A percentile compares a stretch with the other conserved stretches of the same genome.
Evolutionary conservation across 2,113 vertebrate species (phyloP).

Genomic region (Notarius quadriscutis): DNA sequence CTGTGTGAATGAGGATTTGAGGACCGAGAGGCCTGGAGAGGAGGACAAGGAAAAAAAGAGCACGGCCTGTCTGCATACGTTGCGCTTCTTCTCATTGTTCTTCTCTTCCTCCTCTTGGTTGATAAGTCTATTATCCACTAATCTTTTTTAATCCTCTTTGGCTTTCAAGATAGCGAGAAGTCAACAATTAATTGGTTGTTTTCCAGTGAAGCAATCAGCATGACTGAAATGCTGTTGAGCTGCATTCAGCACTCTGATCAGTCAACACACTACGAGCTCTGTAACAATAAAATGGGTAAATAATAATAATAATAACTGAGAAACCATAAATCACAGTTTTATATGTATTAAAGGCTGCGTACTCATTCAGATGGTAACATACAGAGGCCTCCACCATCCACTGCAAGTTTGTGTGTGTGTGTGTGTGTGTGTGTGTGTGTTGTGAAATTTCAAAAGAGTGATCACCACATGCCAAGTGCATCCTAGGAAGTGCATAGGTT

Average conservation of each 20-base stretch:
- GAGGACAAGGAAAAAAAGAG: not conserved
- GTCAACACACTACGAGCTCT: not conserved
- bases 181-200: not conserved
- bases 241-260: not conserved
- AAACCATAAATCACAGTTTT: not conserved
- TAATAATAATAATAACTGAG: not conserved
- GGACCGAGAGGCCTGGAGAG: not conserved
- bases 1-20: not conserved
- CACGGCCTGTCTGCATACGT: not conserved
- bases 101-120: not conserved
- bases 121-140: not conserved
- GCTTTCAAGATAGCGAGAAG: not conserved
- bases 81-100: not conserved
- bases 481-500: no score
- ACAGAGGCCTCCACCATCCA: no score
- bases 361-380: not conserved
- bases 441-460: not conserved
- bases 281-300: not conserved
- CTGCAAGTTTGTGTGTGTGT: no score
- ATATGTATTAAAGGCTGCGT: not conserved
- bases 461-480: not conserved
- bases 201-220: not conserved
- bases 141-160: not conserved
- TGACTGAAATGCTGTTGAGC: not conserved
- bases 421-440: no score